phyloP scores from a whole-genome alignment of 2,797 vertebrate species.

The Bryconaethiops microstoma region DNA sequence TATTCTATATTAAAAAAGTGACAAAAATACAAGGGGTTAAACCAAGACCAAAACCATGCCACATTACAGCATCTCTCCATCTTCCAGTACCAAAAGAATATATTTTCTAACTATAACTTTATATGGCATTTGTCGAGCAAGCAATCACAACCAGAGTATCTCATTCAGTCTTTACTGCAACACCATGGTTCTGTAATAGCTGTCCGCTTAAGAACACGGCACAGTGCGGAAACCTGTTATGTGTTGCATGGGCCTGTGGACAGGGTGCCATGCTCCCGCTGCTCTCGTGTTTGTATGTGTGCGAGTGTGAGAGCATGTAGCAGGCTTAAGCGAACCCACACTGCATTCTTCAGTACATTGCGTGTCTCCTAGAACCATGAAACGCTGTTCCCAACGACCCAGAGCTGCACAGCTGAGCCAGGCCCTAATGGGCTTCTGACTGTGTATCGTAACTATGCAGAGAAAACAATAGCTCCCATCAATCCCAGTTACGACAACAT shows the following conservation, averaged over 20 bases:
- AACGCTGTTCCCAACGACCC: neutral
- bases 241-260: neutral
- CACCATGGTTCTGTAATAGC: neutral
- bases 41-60: neutral
- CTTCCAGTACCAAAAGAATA: neutral
- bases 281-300: constrained; percentile 3
- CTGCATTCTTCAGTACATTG: constrained; percentile 43
- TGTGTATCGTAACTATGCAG: constrained; percentile 57
- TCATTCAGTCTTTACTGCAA: neutral
- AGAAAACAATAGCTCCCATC: constrained; percentile 54
- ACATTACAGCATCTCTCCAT: neutral
- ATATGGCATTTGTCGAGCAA: neutral
- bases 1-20: neutral
- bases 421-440: constrained; percentile 24
- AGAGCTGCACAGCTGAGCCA: constrained; percentile 15
- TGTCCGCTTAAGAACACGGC: neutral
- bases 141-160: neutral
- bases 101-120: neutral
- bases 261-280: neutral
- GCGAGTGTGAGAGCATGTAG: constrained; percentile 3
- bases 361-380: constrained; percentile 22
- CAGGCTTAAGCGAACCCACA: neutral
- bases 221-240: constrained; percentile 12
- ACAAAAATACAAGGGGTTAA: neutral
- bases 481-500: constrained; percentile 13